Conservation (phyloP, 1,140 invertebrate genomes). For the Oreohelix idahoensis region DNA sequence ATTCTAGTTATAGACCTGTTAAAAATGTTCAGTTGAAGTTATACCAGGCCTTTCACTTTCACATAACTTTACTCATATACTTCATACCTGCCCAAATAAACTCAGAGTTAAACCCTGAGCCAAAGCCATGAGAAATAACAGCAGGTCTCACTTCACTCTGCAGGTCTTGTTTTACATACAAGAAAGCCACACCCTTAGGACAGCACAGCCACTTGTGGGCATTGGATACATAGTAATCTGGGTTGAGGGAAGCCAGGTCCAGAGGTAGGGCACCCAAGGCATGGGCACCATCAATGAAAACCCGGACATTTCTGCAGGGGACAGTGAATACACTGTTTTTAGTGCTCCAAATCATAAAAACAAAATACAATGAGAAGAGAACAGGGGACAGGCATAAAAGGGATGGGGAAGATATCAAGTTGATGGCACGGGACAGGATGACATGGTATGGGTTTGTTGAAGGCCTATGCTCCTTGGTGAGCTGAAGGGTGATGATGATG, state of each 20-base stretch:
- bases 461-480: too few relatives aligned
- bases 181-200: constrained; percentile 69
- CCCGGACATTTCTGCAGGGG: constrained; percentile 59
- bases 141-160: constrained; percentile 59
- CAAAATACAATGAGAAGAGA: too few relatives aligned
- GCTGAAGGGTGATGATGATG: too few relatives aligned
- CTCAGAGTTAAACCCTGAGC: constrained; percentile 69
- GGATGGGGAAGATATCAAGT: too few relatives aligned
- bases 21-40: too few relatives aligned
- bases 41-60: too few relatives aligned
- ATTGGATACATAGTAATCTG: constrained; percentile 71
- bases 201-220: constrained; percentile 72
- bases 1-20: too few relatives aligned
- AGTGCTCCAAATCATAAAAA: too few relatives aligned
- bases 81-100: constrained; percentile 70
- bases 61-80: neutral
- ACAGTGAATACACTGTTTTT: too few relatives aligned
- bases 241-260: constrained; percentile 53
- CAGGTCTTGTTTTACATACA: constrained; percentile 64
- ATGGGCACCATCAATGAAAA: constrained; percentile 72
- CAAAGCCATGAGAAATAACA: constrained; percentile 71
- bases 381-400: too few relatives aligned
- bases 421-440: too few relatives aligned
- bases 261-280: constrained; percentile 62
- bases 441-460: too few relatives aligned